A percentile compares a stretch with the other conserved stretches of the same genome.
Evolutionary conservation across 2,888 invertebrate species (phyloP).

Genomic region (Timema cristinae): DNA sequence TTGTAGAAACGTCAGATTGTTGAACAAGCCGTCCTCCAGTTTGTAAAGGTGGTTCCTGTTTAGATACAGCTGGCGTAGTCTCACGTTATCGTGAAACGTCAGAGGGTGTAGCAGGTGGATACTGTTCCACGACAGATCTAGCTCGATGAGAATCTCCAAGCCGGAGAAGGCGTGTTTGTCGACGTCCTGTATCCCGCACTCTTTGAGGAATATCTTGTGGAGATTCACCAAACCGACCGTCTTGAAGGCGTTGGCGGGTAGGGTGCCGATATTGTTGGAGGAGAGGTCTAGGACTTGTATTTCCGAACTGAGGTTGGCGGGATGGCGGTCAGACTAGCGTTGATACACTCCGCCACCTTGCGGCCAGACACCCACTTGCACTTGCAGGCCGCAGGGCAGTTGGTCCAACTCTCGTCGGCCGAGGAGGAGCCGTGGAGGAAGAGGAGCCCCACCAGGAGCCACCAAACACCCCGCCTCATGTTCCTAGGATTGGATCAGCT

Average conservation of each 20-base stretch:
- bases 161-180: constrained; percentile 71
- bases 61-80: constrained; percentile 66
- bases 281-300: constrained; percentile 66
- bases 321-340: constrained; percentile 60
- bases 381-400: constrained; percentile 66
- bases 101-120: constrained; percentile 61
- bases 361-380: constrained; percentile 85
- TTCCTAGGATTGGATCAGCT: background rate
- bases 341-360: constrained; percentile 76
- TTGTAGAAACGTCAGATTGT: constrained; percentile 66
- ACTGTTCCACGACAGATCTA: constrained; percentile 74
- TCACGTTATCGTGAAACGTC: constrained; percentile 66
- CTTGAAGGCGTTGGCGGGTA: constrained; percentile 64
- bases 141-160: constrained; percentile 72
- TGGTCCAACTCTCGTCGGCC: constrained; percentile 49
- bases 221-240: constrained; percentile 69
- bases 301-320: constrained; percentile 66
- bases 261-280: constrained; percentile 62
- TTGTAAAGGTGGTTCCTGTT: constrained; percentile 71
- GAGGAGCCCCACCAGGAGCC: background rate
- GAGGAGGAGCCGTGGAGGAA: constrained; percentile 36
- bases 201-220: constrained; percentile 71
- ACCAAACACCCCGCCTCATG: background rate
- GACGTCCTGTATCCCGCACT: constrained; percentile 70
- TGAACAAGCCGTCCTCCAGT: constrained; percentile 72